Conservation (phyloP, 2,113 vertebrate species). For the Peromyscus leucopus region DNA sequence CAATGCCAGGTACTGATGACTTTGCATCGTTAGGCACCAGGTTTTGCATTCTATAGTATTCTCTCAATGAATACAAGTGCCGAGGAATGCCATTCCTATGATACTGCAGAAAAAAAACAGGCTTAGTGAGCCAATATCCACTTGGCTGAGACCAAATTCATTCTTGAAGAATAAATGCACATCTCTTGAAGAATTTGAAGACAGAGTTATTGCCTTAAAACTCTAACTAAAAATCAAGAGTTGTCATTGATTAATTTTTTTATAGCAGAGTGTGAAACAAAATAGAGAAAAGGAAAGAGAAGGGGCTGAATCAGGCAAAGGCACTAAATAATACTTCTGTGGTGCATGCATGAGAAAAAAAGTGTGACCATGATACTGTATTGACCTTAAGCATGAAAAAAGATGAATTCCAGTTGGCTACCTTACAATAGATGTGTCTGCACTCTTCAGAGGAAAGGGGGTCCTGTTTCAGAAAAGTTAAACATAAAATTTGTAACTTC, state of each 20-base stretch:
- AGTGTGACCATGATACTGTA: fast-evolving
- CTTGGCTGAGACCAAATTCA: not conserved
- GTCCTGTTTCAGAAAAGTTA: not conserved
- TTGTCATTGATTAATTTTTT: not conserved
- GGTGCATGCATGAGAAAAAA: not conserved
- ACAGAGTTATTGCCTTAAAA: not conserved
- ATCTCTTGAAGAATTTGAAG: not conserved
- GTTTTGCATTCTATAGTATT: not conserved
- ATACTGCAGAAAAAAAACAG: not conserved
- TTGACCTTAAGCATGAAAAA: not conserved
- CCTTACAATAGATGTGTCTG: not conserved
- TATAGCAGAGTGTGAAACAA: not conserved
- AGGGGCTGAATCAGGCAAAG: not conserved
- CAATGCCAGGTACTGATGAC: fast-evolving
- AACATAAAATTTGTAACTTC: not conserved
- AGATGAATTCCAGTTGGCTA: not conserved
- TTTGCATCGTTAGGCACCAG: not conserved
- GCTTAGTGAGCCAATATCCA: too few species aligned
- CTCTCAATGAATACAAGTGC: fast-evolving
- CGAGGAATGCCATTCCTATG: not conserved
- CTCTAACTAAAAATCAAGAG: not conserved
- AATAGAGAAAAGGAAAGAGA: not conserved
- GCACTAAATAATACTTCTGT: not conserved
- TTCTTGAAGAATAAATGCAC: too few species aligned
- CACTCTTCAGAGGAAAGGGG: not conserved